Base-by-base conservation (phyloP, 2,113 vertebrate genomes). In the Phalacrocorax pelagicus region DNA sequence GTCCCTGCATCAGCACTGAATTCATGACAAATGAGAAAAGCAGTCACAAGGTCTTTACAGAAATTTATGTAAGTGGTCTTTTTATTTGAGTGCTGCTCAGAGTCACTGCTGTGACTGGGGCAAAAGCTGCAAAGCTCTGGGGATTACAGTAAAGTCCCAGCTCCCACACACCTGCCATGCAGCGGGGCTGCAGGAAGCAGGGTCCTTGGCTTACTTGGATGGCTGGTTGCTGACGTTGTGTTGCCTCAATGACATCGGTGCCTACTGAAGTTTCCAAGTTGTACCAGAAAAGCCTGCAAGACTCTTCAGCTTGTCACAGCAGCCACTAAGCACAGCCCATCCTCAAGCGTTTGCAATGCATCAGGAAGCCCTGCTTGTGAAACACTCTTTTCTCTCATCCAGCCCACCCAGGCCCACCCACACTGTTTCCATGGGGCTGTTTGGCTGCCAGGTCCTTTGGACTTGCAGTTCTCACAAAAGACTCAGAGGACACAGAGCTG, bases 341-440 rank as follows among this genome's bases (percentile, higher is more conserved):
- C 34, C 49, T 93, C 15, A 51, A 40, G 32, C 0, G 0, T 5
- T 32, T 88, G n/a, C 23, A 44, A 34, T 20, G n/a, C 18, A 24
- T 30, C 30, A 88, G 63, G 14, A 15, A 72, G 1, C 15, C 38
- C 13, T 21, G 17, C 36, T 36, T 0, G 0, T 46, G 30, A 85
- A 92, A 38, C 0, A 2, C 0, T 23, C 0, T 13, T 67, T 82
- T 84, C 49, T 42, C 22, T 61, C 0, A 0, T 49, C 6, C 74
- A 54, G 44, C 27, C 40, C 36, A 40, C 15, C 7, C 61, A 86
- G 67, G 52, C 4, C 3, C 42, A 38, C 17, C 11, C 18, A 15
- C 30, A 12, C 7, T 44, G 4, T 61, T 74, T 90, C 34, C 29
- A 80, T 1, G 0, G 44, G 49, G 7, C 49, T 65, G 10, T 70